These are phyloP conservation scores for Microchrysa polita DNA, from an alignment of 2,888 invertebrate genomes.

Conservation along the genomic window DNA sequence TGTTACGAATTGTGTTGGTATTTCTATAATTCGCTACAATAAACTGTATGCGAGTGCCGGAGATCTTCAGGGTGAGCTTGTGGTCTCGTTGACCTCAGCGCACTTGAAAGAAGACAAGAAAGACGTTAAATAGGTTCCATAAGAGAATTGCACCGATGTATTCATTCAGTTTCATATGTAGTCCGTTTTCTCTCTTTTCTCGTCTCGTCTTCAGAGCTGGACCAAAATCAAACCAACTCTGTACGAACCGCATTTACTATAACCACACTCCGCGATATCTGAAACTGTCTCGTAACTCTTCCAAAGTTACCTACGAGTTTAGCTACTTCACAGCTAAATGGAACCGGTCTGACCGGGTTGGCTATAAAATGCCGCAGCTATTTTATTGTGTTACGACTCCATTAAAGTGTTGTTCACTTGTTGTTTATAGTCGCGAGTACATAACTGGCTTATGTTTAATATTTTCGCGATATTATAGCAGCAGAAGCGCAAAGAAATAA, in stretches of 20 bases:
- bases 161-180: background rate
- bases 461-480: conserved; percentile 4
- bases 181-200: background rate
- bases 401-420: conserved; percentile 11
- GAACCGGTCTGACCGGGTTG: conserved; percentile 34
- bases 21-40: too few species aligned
- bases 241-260: background rate
- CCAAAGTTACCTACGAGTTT: conserved; percentile 1
- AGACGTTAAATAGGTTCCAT: too few species aligned
- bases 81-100: too few species aligned
- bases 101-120: too few species aligned
- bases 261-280: conserved; percentile 11
- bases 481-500: background rate
- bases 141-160: too few species aligned
- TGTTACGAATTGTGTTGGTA: too few species aligned
- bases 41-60: too few species aligned
- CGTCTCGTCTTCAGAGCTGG: background rate
- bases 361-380: conserved; percentile 1
- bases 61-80: too few species aligned
- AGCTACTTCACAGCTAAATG: conserved; percentile 8
- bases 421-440: background rate
- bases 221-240: too few species aligned
- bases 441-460: conserved; percentile 28
- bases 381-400: conserved; percentile 20
- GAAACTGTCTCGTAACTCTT: background rate